Evolutionary conservation across 2,113 vertebrate species (phyloP).

Genomic region (Prionailurus viverrinus): DNA sequence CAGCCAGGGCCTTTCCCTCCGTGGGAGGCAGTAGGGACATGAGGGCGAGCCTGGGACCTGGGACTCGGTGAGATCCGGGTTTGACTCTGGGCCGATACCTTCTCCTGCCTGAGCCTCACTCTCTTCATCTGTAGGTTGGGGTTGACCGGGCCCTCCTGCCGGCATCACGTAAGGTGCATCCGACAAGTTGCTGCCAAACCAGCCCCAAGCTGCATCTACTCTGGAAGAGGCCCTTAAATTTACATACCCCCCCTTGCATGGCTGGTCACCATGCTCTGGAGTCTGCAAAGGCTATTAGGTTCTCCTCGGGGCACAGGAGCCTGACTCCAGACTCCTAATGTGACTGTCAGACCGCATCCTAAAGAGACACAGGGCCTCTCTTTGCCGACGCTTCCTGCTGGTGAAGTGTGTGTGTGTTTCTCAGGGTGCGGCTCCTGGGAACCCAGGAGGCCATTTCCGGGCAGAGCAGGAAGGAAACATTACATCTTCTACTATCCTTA

Average conservation of each 20-base stretch:
- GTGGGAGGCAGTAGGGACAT: not conserved
- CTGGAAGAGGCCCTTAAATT: not conserved
- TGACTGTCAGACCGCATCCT: fast-evolving
- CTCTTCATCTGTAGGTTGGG: fast-evolving
- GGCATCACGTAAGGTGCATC: fast-evolving
- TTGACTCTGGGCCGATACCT: not conserved
- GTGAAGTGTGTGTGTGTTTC: fast-evolving
- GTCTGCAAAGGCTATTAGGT: not conserved
- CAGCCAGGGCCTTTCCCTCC: not conserved
- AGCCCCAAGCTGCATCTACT: fast-evolving
- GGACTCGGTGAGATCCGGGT: not conserved
- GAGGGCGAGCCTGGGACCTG: not conserved
- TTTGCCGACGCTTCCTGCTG: fast-evolving
- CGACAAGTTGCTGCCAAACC: fast-evolving
- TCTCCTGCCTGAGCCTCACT: not conserved
- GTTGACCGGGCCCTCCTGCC: not conserved
- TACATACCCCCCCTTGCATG: fast-evolving
- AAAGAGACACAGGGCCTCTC: not conserved
- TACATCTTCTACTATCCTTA: fast-evolving
- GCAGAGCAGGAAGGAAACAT: fast-evolving
- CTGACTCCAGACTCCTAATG: not conserved
- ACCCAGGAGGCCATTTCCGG: fast-evolving
- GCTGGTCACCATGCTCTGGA: not conserved
- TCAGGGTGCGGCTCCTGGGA: not conserved
- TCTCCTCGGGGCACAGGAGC: not conserved